Evolutionary conservation across 2,113 vertebrate species (phyloP).

Genomic region (Lethenteron reissneri): DNA sequence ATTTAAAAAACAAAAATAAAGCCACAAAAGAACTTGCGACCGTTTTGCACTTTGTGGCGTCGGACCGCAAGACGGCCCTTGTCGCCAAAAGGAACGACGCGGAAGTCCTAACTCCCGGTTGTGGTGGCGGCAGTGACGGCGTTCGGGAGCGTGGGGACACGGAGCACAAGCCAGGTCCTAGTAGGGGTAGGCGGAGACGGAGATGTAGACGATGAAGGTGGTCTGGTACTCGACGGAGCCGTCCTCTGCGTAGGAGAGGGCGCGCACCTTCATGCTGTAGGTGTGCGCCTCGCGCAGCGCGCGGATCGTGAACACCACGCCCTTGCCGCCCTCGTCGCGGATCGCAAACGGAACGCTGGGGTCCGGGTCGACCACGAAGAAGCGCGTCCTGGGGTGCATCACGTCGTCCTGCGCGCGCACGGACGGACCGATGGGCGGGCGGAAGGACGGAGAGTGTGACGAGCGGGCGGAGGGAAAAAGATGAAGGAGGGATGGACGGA

Average conservation of each 20-base stretch:
- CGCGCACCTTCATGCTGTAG: slow-evolving; percentile 67
- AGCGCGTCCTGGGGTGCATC: slow-evolving; percentile 68
- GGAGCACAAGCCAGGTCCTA: slow-evolving; percentile 18
- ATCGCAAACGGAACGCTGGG: slow-evolving; percentile 49
- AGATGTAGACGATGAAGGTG: slow-evolving; percentile 89
- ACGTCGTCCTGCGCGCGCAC: slow-evolving; percentile 38
- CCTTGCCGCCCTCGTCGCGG: slow-evolving; percentile 70
- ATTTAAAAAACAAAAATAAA: too few species aligned
- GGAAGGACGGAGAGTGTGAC: too few species aligned
- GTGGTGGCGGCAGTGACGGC: too few species aligned
- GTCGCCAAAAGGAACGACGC: too few species aligned
- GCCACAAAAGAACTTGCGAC: too few species aligned
- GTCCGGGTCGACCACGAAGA: slow-evolving; percentile 46
- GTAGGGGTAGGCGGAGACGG: slow-evolving; percentile 82
- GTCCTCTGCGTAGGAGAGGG: slow-evolving; percentile 43
- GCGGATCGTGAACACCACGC: slow-evolving; percentile 56
- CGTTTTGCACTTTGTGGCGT: too few species aligned
- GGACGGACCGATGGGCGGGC: too few species aligned
- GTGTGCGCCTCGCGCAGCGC: slow-evolving; percentile 46
- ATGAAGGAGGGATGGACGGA: too few species aligned
- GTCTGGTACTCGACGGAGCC: slow-evolving; percentile 73
- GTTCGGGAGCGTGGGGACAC: too few species aligned
- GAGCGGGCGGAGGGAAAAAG: too few species aligned
- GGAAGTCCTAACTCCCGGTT: too few species aligned
- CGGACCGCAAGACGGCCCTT: too few species aligned